Base-by-base conservation (phyloP, 92 coral and sea anemone species). In the Virgularia gustaviana region DNA sequence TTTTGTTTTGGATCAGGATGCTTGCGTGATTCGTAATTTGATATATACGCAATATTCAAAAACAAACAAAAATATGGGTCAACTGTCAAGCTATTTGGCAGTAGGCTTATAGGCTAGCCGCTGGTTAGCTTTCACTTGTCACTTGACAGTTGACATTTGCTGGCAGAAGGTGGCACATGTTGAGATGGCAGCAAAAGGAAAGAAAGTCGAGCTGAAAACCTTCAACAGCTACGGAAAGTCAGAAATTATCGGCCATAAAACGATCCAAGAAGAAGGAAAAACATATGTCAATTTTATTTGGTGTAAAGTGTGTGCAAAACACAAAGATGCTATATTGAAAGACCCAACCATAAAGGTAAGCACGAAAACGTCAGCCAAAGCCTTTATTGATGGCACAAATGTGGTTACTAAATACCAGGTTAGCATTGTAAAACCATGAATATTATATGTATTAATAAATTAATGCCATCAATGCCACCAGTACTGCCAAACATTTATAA, bases 171-270 rank as follows among this genome's bases (percentile, higher is more conserved):
- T n/a, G n/a, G n/a, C n/a, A n/a, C n/a, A n/a, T n/a, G n/a, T n/a
- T n/a, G n/a, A n/a, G n/a, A 9, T 11, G 24, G 51, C 10, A 29
- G 54, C 41, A 18, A 70, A 70, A 70, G 76, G 76, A 10, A 49
- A 70, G 2, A 30, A 33, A 15, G 23, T 49, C 27, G 76, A 70
- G 61, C 55, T 70, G 15, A 49, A 49, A 4, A 70, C 76, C 1
- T 70, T 70, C 25, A 15, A 22, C 3, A 49, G 29, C 25, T 70
- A 70, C 16, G 76, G 76, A 2, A 51, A 49, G 11, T 15, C 61
- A 6, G 44, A 70, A 13, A 31, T 70, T 29, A 70, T 70, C 60
- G 76, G 76, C 1, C 38, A 49, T 18, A 30, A 70, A n/a, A 70
- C 76, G 0, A 24, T 24, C 0, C 9, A 70, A 13, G 27, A 49